These are phyloP conservation scores for Carduelis carduelis DNA, from an alignment of 2,797 vertebrate species.

Conservation along the genomic window DNA sequence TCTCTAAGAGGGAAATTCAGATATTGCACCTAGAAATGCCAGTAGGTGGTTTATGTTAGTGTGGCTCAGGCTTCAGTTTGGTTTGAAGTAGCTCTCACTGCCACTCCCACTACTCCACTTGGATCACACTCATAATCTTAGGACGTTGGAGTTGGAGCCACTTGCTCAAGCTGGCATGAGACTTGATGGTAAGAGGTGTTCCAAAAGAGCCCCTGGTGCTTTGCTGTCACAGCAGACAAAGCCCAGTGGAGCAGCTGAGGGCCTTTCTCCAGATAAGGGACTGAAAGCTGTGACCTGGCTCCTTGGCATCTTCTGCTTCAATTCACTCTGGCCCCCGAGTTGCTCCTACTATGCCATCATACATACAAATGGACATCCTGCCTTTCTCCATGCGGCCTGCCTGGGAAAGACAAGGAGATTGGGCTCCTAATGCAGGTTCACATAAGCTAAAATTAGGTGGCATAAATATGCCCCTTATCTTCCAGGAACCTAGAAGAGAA, in stretches of 20 bases:
- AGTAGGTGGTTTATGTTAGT: neutral
- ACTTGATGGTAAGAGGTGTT: neutral
- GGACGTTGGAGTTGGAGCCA: accelerated
- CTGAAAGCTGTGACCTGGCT: neutral
- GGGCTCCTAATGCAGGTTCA: neutral
- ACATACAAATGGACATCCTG: neutral
- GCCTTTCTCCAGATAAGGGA: neutral
- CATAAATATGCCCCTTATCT: slow-evolving; percentile 21
- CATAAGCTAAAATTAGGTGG: slow-evolving; percentile 44
- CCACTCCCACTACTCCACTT: neutral
- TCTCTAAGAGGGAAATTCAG: neutral
- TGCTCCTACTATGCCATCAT: neutral
- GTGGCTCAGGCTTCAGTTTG: neutral
- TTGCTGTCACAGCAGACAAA: neutral
- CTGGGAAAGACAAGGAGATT: neutral
- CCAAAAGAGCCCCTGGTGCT: neutral
- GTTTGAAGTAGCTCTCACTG: neutral
- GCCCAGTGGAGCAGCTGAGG: neutral
- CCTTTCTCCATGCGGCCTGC: neutral
- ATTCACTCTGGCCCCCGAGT: neutral
- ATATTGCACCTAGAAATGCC: neutral
- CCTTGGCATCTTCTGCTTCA: neutral
- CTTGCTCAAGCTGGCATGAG: neutral
- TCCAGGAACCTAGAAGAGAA: neutral
- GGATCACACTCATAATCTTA: neutral